Base-by-base conservation (phyloP, 2,113 vertebrate species). In the Nesoenas mayeri region DNA sequence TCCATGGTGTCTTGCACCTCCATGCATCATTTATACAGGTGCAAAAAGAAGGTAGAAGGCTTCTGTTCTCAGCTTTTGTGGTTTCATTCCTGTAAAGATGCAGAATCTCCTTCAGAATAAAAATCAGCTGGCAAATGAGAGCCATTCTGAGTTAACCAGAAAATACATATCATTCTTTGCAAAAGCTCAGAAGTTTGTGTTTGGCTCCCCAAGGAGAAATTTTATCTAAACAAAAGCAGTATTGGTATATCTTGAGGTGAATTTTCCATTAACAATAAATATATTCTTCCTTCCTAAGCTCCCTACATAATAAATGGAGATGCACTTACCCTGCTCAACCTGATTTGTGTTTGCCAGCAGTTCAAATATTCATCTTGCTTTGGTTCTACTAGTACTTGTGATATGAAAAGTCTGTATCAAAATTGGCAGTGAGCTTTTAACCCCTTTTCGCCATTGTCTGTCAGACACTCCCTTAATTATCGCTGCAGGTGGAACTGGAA, bases 311-410 rank as follows among this genome's bases (percentile, higher is more conserved):
- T 71, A 95, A 95, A 94, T 93, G 71, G 71, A 86, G 91, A 79
- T 94, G 80, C 83, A 82, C 79, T 93, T 96, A 79, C 28, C 32
- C 72, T 62, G 60, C 60, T 96, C 60, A 83, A 60, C 71, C 79
- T 48, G 60, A 92, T 92, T 38, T 91, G 69, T 94, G n/a, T 91
- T 94, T 85, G 71, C 69, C 74, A 83, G 53, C 53, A 74, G n/a
- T 69, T 95, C 80, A 94, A 67, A 94, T 94, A 95, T 92, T 93
- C 88, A 93, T 89, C 22, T 54, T 83, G 70, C 64, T 90, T 92
- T 73, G 19, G 38, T 77, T 85, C n/a, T 78, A 50, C 80, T 86
- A 16, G 51, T n/a, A 36, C 19, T 42, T 85, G 40, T 34, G 74
- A 83, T 40, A 44, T 4, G 53, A 75, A 89, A 9, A 73, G 48